These are phyloP conservation scores for Drosophila recens DNA, from an alignment of 2,888 invertebrate species.

Conservation along the genomic window DNA sequence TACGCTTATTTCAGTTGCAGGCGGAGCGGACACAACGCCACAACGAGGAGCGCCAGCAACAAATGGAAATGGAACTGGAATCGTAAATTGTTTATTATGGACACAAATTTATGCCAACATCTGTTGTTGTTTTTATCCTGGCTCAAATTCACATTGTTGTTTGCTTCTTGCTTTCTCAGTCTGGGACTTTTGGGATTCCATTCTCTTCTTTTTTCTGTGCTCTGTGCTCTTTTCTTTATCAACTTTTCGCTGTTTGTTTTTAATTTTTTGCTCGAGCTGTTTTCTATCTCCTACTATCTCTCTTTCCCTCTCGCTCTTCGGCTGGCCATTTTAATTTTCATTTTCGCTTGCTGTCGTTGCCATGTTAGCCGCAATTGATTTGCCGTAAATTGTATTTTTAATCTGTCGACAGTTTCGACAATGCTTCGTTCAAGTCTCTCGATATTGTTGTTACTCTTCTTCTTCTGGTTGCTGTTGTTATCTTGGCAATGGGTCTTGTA, in stretches of 20 bases:
- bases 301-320: constrained; percentile 1
- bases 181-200: constrained; percentile 3
- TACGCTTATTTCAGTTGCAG: constrained; percentile 45
- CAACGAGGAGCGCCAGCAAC: background rate
- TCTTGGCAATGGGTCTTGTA: constrained; percentile 3
- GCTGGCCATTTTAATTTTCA: constrained; percentile 64
- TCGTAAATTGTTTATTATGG: constrained; percentile 74
- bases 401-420: constrained; percentile 68
- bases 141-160: constrained; percentile 43
- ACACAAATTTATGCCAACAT: constrained; percentile 76
- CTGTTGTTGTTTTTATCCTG: constrained; percentile 61
- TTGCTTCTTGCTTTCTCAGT: constrained; percentile 25
- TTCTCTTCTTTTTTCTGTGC: background rate
- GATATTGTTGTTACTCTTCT: background rate
- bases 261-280: constrained; percentile 72
- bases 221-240: constrained; percentile 20
- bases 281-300: constrained; percentile 3
- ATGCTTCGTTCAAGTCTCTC: constrained; percentile 38
- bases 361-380: constrained; percentile 79
- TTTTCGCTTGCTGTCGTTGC: constrained; percentile 61
- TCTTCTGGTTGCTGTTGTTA: background rate
- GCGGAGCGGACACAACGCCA: constrained; percentile 6
- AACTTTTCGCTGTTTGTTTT: constrained; percentile 63
- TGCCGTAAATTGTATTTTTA: constrained; percentile 81
- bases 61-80: constrained; percentile 7